Base-by-base conservation (phyloP, 2,888 invertebrate species). In the Phaonia tiefii region DNA sequence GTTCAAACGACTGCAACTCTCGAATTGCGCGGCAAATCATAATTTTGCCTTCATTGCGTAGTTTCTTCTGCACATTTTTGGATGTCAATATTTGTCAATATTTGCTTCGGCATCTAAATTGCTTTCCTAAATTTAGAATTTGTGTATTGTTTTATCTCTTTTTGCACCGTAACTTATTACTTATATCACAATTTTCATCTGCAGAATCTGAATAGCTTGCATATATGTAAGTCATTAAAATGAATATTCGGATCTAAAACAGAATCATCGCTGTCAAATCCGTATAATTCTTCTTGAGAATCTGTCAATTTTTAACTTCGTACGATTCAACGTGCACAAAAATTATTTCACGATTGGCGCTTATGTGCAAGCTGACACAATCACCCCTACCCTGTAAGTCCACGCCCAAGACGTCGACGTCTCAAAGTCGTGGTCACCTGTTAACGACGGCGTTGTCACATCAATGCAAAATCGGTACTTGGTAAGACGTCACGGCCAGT, bases 51-150 rank as follows among this genome's bases (percentile, higher is more conserved):
- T 71, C 78, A 26, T 83, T 83, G 58, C 83, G 78, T 20, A 69
- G 54, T 17, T 69, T 51, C 26, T 69, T 69, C 25, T 42, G 99
- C 99, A 54, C 25, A 42, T 56, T 70, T 70, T 70, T 56, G 49
- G 66, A 49, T 66, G 49, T 49, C 31, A 22, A 51, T 5, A 25
- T 49, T 31, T n/a, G n/a, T 49, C 20, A 37, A 11, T 67, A 54
- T 54, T 67, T 67, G 56, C 56, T 56, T 56, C 56, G 25, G 56
- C 56, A 26, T 56, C 56, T 25, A 25, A 26, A 13, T 26, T 56
- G 56, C 13, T 56, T 56, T 46, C 26, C 31, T 31, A 56, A 25
- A 56, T 56, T 56, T 26, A 25, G 26, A 56, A 31, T 26, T 56
- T 56, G 25, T 56, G 56, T 26, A 56, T 56, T 56, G 4, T 13